These are phyloP conservation scores for Brachionus koreanus DNA, from an alignment of 1,140 invertebrate genomes.

Conservation along the genomic window DNA sequence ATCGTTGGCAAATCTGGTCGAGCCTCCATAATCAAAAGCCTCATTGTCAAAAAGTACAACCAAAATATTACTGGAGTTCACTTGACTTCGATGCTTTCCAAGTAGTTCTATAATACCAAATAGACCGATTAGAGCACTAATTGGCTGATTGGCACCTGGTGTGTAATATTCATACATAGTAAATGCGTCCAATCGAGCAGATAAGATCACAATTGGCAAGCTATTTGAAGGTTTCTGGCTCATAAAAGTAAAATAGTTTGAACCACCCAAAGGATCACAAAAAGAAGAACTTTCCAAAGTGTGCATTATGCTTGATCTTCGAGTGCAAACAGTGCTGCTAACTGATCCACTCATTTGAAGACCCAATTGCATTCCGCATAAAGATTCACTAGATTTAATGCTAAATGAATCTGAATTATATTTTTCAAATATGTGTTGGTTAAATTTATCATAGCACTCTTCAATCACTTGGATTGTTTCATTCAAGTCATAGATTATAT, in stretches of 20 bases:
- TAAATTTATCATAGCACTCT: constrained; percentile 42
- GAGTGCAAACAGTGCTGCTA: constrained; percentile 28
- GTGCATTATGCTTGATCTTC: constrained; percentile 37
- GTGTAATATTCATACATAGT: constrained; percentile 32
- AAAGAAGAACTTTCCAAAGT: constrained; percentile 23
- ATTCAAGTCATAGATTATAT: not conserved
- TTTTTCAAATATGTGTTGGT: constrained; percentile 23
- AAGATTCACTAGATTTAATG: not conserved
- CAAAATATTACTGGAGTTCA: not conserved
- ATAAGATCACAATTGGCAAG: not conserved
- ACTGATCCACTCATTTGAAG: constrained; percentile 5
- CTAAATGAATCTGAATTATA: not conserved
- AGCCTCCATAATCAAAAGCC: constrained; percentile 41
- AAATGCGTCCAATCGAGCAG: constrained; percentile 14
- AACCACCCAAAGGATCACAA: constrained; percentile 41
- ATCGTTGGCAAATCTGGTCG: constrained; percentile 15
- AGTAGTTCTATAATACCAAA: constrained; percentile 18
- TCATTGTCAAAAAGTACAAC: constrained; percentile 32
- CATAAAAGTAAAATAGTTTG: constrained; percentile 42
- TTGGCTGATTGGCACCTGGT: constrained; percentile 38
- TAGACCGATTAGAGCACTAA: constrained; percentile 23
- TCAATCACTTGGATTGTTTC: not conserved
- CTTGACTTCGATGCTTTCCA: not conserved
- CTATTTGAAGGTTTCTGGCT: constrained; percentile 23
- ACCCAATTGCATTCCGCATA: constrained; percentile 32